phyloP scores from a whole-genome alignment of 2,797 vertebrate species.

The Peromyscus nudipes region DNA sequence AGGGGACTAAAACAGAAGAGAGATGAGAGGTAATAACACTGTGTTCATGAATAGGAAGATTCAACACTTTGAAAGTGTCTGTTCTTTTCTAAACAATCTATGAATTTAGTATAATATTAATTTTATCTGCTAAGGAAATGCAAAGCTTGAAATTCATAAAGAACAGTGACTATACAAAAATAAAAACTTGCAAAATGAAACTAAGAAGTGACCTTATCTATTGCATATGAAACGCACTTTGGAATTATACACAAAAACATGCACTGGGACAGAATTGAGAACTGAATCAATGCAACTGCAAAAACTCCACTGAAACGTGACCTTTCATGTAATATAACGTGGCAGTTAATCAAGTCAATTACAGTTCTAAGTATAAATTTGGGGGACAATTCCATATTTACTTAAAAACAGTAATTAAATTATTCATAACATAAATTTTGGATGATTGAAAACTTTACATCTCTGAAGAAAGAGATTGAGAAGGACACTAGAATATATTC shows the following conservation, averaged over 20 bases:
- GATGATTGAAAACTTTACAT: background rate
- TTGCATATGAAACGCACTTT: background rate
- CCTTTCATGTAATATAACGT: background rate
- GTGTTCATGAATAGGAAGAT: background rate
- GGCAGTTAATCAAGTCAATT: background rate
- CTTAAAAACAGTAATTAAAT: background rate
- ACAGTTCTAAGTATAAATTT: constrained; percentile 7
- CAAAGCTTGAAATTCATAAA: constrained; percentile 47
- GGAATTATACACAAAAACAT: background rate
- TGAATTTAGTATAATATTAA: background rate
- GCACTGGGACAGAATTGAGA: background rate
- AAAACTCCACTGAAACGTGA: background rate
- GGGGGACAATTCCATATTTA: background rate
- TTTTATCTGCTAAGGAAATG: background rate
- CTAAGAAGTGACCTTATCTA: background rate
- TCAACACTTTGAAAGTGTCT: background rate
- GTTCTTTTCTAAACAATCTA: constrained; percentile 10
- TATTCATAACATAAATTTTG: background rate
- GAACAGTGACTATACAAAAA: background rate
- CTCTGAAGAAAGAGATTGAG: background rate
- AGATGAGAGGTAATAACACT: background rate
- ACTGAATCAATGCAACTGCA: background rate
- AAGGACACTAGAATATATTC: background rate
- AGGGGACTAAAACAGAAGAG: background rate
- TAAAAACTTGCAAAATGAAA: constrained; percentile 44